Conservation (phyloP, 2,113 vertebrate genomes). For the Ptyas mucosa region DNA sequence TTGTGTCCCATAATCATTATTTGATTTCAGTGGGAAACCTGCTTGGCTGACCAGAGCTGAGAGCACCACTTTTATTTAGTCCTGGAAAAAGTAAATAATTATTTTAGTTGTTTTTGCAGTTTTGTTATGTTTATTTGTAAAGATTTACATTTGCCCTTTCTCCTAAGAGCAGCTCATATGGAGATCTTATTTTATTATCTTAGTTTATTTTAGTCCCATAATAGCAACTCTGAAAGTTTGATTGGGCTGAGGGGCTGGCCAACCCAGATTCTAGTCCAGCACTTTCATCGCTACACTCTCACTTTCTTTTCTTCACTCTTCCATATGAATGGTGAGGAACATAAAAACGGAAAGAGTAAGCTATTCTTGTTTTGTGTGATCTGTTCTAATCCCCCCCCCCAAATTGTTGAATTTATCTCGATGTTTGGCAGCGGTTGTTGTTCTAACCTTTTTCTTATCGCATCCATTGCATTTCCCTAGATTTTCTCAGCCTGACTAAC, state of each 20-base stretch:
- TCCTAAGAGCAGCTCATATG: background rate
- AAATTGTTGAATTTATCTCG: constrained; percentile 21
- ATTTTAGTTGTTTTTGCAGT: constrained; percentile 29
- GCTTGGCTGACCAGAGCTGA: constrained; percentile 28
- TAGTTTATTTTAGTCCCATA: background rate
- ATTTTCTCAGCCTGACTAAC: constrained; percentile 9
- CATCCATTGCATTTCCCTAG: background rate
- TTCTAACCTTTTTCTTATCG: background rate
- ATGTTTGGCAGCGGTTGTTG: background rate
- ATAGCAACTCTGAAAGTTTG: background rate
- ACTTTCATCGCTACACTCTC: background rate
- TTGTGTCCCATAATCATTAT: background rate
- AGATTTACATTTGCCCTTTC: background rate
- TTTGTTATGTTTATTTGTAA: constrained; percentile 33
- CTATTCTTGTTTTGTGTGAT: constrained; percentile 30
- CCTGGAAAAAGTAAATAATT: constrained; percentile 15
- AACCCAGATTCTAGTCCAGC: background rate
- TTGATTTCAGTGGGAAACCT: background rate
- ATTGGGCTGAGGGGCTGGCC: background rate
- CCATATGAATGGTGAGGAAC: constrained; percentile 35
- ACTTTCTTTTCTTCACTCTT: constrained; percentile 22
- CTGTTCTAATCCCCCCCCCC: constrained; percentile 3
- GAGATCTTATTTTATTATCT: background rate
- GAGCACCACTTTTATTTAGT: constrained; percentile 22
- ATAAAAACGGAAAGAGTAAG: constrained; percentile 4